Conservation (phyloP, 2,113 vertebrate species). For the Gymnarchus niloticus region DNA sequence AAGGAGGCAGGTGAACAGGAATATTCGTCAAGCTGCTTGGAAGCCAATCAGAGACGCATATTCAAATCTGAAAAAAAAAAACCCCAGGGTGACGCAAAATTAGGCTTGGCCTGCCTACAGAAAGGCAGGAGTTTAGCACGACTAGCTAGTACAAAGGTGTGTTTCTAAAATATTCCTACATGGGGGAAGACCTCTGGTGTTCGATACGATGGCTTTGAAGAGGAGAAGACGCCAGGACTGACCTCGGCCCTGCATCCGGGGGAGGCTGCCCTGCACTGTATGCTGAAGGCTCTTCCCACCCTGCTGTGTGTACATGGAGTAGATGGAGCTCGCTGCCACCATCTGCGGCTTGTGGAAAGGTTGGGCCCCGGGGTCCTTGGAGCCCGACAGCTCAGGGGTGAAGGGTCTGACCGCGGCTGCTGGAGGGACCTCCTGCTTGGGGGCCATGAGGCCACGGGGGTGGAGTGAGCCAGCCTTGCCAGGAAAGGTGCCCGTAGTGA, state of each 20-base stretch:
- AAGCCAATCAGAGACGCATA: background rate
- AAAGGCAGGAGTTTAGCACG: background rate
- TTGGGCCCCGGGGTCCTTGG: slow-evolving; percentile 69
- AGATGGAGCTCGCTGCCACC: slow-evolving; percentile 85
- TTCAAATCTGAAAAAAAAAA: background rate
- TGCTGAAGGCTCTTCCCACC: slow-evolving; percentile 73
- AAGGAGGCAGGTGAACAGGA: background rate
- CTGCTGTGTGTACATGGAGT: slow-evolving; percentile 93
- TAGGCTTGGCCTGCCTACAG: background rate
- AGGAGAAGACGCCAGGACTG: background rate
- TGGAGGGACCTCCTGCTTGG: slow-evolving; percentile 81
- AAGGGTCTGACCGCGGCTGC: slow-evolving; percentile 90
- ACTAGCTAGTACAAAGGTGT: no score
- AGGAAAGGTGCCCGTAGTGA: slow-evolving; percentile 60
- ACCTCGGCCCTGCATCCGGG: slow-evolving; percentile 37
- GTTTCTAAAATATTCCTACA: no score
- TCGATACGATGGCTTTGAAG: no score
- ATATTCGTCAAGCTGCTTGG: background rate
- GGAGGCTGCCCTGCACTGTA: slow-evolving; percentile 68
- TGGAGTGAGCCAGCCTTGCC: slow-evolving; percentile 61
- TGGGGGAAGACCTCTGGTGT: no score
- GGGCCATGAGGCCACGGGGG: slow-evolving; percentile 30
- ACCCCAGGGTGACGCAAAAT: no score
- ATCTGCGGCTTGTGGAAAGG: slow-evolving; percentile 79
- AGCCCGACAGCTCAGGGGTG: slow-evolving; percentile 77